Percentiles rank a stretch among this genome's conserved stretches.
phyloP scores from a whole-genome alignment of 2,797 vertebrate genomes.

The Trichosurus vulpecula region DNA sequence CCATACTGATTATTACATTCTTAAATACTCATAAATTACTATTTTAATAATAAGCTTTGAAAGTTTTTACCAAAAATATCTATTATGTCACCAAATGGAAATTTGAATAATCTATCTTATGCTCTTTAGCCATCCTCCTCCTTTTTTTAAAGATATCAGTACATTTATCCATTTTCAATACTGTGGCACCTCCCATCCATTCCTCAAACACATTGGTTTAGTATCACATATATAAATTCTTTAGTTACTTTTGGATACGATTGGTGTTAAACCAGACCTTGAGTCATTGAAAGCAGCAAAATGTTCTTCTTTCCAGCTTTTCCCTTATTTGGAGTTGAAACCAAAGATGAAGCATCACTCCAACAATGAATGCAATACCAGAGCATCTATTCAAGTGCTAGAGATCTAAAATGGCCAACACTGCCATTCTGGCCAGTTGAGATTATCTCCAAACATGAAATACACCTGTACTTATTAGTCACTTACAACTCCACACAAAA shows the following conservation, averaged over 20 bases:
- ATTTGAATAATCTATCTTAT: neutral
- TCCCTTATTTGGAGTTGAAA: neutral
- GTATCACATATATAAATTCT: neutral
- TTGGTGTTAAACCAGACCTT: neutral
- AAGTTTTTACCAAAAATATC: neutral
- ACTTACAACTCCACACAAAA: neutral
- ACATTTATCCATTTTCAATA: neutral
- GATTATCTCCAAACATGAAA: neutral
- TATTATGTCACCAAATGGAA: neutral
- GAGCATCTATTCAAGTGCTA: neutral
- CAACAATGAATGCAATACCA: neutral
- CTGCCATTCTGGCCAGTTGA: neutral
- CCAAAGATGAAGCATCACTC: neutral
- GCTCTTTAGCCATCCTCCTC: neutral
- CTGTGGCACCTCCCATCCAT: neutral
- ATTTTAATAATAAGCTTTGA: neutral
- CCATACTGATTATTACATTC: neutral
- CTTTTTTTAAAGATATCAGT: neutral
- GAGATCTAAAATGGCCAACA: neutral
- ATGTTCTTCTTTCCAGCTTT: neutral
- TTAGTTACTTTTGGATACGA: neutral
- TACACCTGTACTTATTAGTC: neutral
- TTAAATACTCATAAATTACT: neutral
- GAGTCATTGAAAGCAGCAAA: neutral
- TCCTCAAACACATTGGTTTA: neutral